Conservation (phyloP, 2,888 invertebrate species). For the Mimachlamys varia region DNA sequence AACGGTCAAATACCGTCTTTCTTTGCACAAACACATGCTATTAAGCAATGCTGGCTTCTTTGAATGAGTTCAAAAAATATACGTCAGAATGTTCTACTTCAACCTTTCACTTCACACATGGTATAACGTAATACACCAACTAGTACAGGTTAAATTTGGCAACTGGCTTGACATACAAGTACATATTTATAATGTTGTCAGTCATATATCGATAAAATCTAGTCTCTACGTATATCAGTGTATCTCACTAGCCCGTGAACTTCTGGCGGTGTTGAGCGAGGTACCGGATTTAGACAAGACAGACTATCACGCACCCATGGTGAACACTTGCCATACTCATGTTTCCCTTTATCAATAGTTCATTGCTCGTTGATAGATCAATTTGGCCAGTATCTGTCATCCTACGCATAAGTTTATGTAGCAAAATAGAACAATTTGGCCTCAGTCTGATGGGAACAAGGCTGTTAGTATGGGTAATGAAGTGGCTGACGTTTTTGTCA, state of each 20-base stretch:
- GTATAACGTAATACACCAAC: too few species aligned
- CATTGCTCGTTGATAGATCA: conserved; percentile 29
- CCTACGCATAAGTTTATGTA: background rate
- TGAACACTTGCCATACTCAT: background rate
- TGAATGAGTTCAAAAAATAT: too few species aligned
- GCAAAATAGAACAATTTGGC: background rate
- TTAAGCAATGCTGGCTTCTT: too few species aligned
- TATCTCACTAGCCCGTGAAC: background rate
- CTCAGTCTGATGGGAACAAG: background rate
- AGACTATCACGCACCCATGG: background rate
- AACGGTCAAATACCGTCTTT: too few species aligned
- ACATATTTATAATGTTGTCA: too few species aligned
- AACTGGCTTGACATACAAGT: too few species aligned
- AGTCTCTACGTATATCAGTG: background rate
- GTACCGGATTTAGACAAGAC: background rate
- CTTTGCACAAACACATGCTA: too few species aligned
- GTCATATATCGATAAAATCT: background rate
- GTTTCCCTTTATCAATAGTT: background rate
- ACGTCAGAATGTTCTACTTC: too few species aligned
- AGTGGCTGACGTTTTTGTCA: background rate
- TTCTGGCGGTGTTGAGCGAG: background rate
- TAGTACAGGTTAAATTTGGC: too few species aligned
- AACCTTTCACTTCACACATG: too few species aligned
- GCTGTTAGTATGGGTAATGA: conserved; percentile 1
- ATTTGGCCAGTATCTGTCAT: background rate